These are phyloP conservation scores for Brachyopa scutellaris DNA, from an alignment of 2,888 invertebrate species.

Conservation along the genomic window DNA sequence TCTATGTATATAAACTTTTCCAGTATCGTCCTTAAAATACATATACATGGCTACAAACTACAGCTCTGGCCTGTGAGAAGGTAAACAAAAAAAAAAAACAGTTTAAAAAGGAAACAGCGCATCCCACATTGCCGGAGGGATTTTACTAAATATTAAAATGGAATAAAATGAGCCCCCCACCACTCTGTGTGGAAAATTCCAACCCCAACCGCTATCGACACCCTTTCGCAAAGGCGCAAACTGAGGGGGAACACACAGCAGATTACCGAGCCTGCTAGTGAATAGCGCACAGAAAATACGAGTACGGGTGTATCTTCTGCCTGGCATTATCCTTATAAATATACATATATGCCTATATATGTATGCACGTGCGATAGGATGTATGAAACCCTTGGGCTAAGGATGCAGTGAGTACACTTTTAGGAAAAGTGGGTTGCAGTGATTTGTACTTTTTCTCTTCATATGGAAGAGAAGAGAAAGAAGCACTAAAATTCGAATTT, in stretches of 20 bases:
- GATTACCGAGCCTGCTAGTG: conserved; percentile 26
- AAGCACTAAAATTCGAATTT: conserved; percentile 60
- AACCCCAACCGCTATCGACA: conserved; percentile 50
- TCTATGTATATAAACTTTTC: conserved; percentile 26
- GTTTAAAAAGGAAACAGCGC: conserved; percentile 48
- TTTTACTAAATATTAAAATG: conserved; percentile 68
- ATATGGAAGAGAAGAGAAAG: not conserved
- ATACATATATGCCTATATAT: too few species aligned
- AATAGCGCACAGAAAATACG: not conserved
- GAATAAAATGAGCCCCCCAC: conserved; percentile 26
- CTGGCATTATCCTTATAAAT: conserved; percentile 66
- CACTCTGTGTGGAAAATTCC: conserved; percentile 29
- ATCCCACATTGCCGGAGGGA: conserved; percentile 55
- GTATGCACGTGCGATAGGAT: conserved; percentile 32
- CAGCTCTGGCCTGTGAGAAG: not conserved
- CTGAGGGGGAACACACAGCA: conserved; percentile 13
- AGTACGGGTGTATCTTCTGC: conserved; percentile 13
- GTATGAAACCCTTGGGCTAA: conserved; percentile 27
- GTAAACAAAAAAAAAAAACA: conserved; percentile 32
- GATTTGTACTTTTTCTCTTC: conserved; percentile 32
- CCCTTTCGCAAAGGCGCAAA: conserved; percentile 33
- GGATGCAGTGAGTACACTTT: conserved; percentile 47
- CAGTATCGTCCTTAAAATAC: too few species aligned
- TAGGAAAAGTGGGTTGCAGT: conserved; percentile 44
- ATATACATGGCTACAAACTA: too few species aligned